These are phyloP conservation scores for Streptopelia turtur DNA, from an alignment of 2,797 vertebrate genomes.

Conservation along the genomic window DNA sequence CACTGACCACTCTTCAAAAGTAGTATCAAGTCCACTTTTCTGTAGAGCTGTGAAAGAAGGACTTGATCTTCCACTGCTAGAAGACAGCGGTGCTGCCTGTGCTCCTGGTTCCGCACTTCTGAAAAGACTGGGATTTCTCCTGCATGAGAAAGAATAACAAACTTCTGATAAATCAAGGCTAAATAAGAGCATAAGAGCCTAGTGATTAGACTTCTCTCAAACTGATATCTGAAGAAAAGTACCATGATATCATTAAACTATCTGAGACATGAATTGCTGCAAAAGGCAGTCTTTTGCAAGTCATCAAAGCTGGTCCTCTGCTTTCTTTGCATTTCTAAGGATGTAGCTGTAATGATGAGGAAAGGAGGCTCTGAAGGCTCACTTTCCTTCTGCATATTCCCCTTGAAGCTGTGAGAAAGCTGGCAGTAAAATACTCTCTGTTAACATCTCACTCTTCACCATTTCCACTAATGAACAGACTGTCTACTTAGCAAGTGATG, in stretches of 20 bases:
- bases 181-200: neutral
- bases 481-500: neutral
- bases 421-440: neutral
- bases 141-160: neutral
- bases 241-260: neutral
- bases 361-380: neutral
- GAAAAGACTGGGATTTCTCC: neutral
- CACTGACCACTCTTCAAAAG: neutral
- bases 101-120: neutral
- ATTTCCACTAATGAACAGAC: constrained; percentile 22
- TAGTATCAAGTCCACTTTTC: neutral
- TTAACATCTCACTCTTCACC: constrained; percentile 22
- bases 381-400: neutral
- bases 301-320: neutral
- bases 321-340: constrained; percentile 32
- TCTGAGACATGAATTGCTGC: neutral
- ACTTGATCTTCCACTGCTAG: neutral
- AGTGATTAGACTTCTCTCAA: neutral
- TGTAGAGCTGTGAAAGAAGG: neutral
- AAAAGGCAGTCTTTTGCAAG: constrained; percentile 14
- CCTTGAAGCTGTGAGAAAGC: neutral
- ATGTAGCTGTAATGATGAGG: neutral
- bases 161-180: constrained; percentile 21
- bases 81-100: neutral
- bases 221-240: neutral